Base-by-base conservation (phyloP, 2,113 vertebrate species). In the Eleginops maclovinus region DNA sequence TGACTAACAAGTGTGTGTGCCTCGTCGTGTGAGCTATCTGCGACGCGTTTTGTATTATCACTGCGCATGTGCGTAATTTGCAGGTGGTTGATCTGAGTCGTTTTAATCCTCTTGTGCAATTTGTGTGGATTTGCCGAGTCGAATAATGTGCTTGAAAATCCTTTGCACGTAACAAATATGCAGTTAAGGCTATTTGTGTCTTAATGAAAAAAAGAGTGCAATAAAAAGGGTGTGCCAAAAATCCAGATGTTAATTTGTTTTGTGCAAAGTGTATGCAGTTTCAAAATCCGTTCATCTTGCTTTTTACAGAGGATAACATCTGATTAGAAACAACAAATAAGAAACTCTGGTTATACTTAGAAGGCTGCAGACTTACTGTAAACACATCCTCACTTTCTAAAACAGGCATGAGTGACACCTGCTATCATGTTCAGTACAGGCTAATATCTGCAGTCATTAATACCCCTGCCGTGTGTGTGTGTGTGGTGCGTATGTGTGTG, bases 361-460 rank as follows among this genome's bases (percentile, higher is more conserved):
- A n/a, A n/a, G n/a, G n/a, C n/a, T n/a, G n/a, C n/a, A 81, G 72
- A 77, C 66, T 68, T 59, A 78, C 53, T 49, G 69, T 69, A 65
- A 74, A 70, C 53, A 65, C 46, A 24, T 44, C 21, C 28, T 14
- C 19, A 10, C 56, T 47, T 62, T 40, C 61, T 24, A 61, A 74
- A 79, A 51, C 66, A 71, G 31, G 46, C 5, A 31, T 53, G 54
- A 63, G 41, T 26, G 75, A 68, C 85, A 82, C 74, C 69, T 81
- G 70, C 67, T 70, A 74, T 85, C 79, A 78, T 80, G 76, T 82
- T 87, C 58, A 70, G 65, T 67, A 21, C 73, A 68, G 80, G 16
- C 68, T 81, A 51, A 79, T 73, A 86, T 75, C 59, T 63, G 68
- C 74, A 40, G 78, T 77, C 75, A 82, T 77, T 81, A 81, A 87